A percentile compares a stretch with the other conserved stretches of the same genome.
Evolutionary conservation across 2,888 invertebrate genomes (phyloP).

Genomic region (Microctonus aethiopoides): DNA sequence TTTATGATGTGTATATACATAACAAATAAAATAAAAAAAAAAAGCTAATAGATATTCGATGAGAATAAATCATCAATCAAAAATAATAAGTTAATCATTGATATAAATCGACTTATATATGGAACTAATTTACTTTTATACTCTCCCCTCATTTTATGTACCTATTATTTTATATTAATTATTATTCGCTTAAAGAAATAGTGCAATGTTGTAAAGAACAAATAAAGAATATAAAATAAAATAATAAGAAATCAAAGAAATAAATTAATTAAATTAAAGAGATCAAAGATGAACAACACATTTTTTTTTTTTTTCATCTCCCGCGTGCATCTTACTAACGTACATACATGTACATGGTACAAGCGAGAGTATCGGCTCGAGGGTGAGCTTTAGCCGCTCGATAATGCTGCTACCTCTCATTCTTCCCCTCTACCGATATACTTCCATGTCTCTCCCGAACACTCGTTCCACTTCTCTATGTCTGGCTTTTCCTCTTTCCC

Average conservation of each 20-base stretch:
- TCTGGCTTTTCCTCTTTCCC: conserved; percentile 29
- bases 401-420: conserved; percentile 51
- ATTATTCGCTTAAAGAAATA: no score
- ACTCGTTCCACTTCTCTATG: conserved; percentile 29
- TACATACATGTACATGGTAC: no score
- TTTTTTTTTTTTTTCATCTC: not conserved
- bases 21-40: not conserved
- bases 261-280: no score
- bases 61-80: not conserved
- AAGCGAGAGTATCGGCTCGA: conserved; percentile 16
- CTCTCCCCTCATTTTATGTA: no score
- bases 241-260: no score
- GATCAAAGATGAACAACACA: no score
- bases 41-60: not conserved
- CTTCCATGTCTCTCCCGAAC: conserved; percentile 23
- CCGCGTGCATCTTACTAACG: not conserved
- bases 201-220: no score
- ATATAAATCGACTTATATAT: no score
- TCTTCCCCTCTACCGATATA: conserved; percentile 39
- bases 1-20: not conserved
- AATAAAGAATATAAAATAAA: no score
- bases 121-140: no score
- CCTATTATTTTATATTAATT: no score
- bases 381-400: conserved; percentile 49
- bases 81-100: not conserved